Conservation (phyloP, 2,797 vertebrate species). For the Mus spretus region DNA sequence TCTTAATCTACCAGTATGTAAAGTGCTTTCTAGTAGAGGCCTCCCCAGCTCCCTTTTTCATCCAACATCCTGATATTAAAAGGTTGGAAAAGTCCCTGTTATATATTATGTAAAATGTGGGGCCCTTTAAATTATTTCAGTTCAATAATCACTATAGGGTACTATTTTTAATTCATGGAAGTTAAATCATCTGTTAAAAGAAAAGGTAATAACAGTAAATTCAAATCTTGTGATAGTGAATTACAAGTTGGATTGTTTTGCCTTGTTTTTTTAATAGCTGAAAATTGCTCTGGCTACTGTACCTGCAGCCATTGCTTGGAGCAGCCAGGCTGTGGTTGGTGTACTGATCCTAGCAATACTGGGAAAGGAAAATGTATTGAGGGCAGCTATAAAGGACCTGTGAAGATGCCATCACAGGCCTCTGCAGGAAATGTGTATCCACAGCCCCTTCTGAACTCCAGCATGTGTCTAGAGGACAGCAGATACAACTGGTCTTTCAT, state of each 20-base stretch:
- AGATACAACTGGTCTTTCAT: slow-evolving; percentile 98
- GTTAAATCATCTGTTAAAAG: slow-evolving; percentile 48
- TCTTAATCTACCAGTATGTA: slow-evolving; percentile 29
- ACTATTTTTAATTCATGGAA: slow-evolving; percentile 50
- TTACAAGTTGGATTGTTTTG: slow-evolving; percentile 51
- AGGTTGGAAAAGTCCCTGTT: background rate
- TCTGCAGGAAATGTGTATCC: slow-evolving; percentile 84
- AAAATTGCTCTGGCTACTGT: slow-evolving; percentile 98
- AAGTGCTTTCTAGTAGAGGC: slow-evolving; percentile 19
- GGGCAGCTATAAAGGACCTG: slow-evolving; percentile 95
- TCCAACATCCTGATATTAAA: background rate
- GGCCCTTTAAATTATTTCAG: slow-evolving; percentile 49
- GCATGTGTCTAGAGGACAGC: slow-evolving; percentile 93
- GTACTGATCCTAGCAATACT: slow-evolving; percentile 96
- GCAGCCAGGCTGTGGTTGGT: slow-evolving; percentile 98
- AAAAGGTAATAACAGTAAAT: slow-evolving; percentile 35
- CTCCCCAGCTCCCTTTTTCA: background rate
- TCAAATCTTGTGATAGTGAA: slow-evolving; percentile 45
- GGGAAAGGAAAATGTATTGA: slow-evolving; percentile 97
- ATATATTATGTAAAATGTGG: slow-evolving; percentile 30
- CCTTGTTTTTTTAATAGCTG: slow-evolving; percentile 84
- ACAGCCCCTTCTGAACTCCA: slow-evolving; percentile 94
- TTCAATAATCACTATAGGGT: slow-evolving; percentile 37
- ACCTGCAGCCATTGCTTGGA: slow-evolving; percentile 97
- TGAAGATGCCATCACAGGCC: slow-evolving; percentile 91